Evolutionary conservation across 2,113 vertebrate species (phyloP).

Genomic region (Corythornis cristatus): DNA sequence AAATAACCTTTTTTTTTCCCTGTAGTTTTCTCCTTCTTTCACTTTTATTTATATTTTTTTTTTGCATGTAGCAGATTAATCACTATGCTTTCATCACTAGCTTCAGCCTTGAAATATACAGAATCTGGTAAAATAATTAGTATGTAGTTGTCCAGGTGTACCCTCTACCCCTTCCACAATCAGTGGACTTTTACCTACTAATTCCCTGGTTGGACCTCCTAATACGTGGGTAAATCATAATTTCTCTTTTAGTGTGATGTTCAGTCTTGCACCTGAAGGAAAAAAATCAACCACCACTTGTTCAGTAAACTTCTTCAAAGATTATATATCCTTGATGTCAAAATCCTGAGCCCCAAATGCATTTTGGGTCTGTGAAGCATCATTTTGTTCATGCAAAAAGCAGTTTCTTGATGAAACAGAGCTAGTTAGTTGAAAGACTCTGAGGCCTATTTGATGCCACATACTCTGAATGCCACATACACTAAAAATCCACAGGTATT

Average conservation of each 20-base stretch:
- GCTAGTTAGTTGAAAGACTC: neutral
- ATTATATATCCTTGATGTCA: neutral
- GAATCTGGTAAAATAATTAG: neutral
- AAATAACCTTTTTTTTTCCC: neutral
- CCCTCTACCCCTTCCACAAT: neutral
- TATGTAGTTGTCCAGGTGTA: neutral
- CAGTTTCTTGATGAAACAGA: neutral
- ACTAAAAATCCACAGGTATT: neutral
- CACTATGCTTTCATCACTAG: neutral
- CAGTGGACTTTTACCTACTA: neutral
- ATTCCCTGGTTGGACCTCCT: neutral
- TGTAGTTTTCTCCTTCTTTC: neutral
- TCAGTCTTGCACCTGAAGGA: neutral
- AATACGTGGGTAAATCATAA: neutral
- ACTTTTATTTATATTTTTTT: neutral
- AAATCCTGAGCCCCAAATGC: neutral
- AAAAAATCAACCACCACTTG: neutral
- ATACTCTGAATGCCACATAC: neutral
- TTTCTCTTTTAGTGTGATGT: neutral
- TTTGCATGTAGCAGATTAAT: neutral
- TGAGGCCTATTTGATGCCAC: neutral
- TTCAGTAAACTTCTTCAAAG: neutral
- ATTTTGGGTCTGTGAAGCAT: neutral
- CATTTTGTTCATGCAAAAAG: neutral
- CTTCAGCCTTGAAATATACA: neutral